Percentiles rank a stretch among this genome's conserved stretches.
phyloP scores from a whole-genome alignment of 2,888 invertebrate species.

The Nomada flava region DNA sequence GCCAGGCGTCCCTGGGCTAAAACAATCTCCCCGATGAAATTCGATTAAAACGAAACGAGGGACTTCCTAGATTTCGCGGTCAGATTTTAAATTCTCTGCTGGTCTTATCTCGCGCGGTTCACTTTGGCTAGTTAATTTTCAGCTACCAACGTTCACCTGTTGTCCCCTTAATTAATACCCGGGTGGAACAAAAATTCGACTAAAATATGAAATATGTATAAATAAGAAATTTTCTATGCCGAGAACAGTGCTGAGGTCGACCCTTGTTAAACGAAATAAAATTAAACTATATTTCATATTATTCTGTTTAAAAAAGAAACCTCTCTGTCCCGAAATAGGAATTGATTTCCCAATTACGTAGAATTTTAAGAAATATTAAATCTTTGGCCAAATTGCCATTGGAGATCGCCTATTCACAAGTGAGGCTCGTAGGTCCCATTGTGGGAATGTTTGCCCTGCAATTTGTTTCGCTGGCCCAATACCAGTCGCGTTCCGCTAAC shows the following conservation, averaged over 20 bases:
- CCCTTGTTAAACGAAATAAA: too few species aligned
- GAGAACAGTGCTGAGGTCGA: too few species aligned
- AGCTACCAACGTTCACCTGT: constrained; percentile 22
- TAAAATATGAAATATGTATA: too few species aligned
- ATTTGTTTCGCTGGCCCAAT: neutral
- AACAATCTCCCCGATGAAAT: constrained; percentile 71
- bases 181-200: neutral
- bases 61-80: constrained; percentile 58
- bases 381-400: neutral
- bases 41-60: constrained; percentile 68
- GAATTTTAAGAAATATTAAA: too few species aligned
- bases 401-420: neutral
- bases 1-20: neutral
- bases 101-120: constrained; percentile 34
- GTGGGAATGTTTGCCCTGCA: constrained; percentile 7
- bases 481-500: constrained; percentile 5
- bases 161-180: constrained; percentile 24
- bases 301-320: too few species aligned
- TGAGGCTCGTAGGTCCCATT: neutral
- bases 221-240: too few species aligned
- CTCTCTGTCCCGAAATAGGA: too few species aligned
- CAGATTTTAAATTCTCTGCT: constrained; percentile 36
- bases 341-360: too few species aligned
- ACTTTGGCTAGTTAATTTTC: constrained; percentile 7
- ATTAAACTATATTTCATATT: too few species aligned